Conservation (phyloP, 2,888 invertebrate species). For the Drosophila setosimentum region DNA sequence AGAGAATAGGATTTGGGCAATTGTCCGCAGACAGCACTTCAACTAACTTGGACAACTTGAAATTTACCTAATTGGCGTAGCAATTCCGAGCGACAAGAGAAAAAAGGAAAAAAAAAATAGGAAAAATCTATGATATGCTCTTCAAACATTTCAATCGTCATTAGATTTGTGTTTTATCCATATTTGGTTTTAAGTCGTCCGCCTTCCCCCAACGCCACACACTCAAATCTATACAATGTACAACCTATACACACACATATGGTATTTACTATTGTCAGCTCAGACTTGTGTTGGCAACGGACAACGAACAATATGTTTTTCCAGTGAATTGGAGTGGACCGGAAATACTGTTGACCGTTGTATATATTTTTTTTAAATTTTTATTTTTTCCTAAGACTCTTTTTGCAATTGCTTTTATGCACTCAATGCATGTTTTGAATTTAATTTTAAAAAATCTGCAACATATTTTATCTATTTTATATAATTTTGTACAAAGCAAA, state of each 20-base stretch:
- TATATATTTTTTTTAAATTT: constrained; percentile 4
- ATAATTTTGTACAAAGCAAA: background rate
- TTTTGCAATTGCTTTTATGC: constrained; percentile 14
- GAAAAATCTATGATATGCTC: constrained; percentile 8
- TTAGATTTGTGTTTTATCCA: constrained; percentile 21
- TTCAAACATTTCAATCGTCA: constrained; percentile 10
- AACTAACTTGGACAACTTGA: constrained; percentile 8
- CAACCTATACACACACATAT: constrained; percentile 4
- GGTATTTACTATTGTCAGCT: constrained; percentile 37
- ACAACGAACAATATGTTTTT: constrained; percentile 12
- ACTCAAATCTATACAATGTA: constrained; percentile 24
- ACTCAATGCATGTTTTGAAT: background rate
- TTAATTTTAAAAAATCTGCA: constrained; percentile 10
- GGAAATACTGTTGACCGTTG: constrained; percentile 41
- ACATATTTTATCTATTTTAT: background rate
- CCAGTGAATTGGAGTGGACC: constrained; percentile 26
- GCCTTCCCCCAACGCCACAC: background rate
- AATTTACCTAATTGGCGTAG: constrained; percentile 48
- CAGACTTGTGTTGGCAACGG: constrained; percentile 23
- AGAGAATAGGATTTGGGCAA: constrained; percentile 2
- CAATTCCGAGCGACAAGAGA: constrained; percentile 9
- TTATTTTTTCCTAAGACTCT: constrained; percentile 23
- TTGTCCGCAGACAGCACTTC: constrained; percentile 8
- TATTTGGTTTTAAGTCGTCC: constrained; percentile 14
- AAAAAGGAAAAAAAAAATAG: background rate